Conservation (phyloP, 1,140 invertebrate species). For the Kradibia gibbosae region DNA sequence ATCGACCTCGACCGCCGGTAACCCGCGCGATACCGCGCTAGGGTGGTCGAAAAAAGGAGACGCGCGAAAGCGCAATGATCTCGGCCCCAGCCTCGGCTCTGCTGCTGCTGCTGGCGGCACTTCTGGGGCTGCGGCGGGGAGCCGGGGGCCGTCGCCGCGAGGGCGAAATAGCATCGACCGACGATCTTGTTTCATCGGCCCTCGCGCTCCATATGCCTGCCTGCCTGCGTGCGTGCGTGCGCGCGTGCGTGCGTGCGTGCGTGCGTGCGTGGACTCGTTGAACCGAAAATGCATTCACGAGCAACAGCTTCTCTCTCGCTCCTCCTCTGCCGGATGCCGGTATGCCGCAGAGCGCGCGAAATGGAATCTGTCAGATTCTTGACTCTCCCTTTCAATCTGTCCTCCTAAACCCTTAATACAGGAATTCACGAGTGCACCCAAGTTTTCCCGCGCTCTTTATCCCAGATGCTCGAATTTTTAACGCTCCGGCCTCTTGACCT, state of each 20-base stretch:
- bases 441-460: not conserved
- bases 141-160: not conserved
- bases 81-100: no score
- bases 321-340: not conserved
- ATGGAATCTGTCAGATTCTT: slow-evolving; percentile 51
- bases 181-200: slow-evolving; percentile 36
- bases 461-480: not conserved
- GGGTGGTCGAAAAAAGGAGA: slow-evolving; percentile 15
- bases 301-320: not conserved
- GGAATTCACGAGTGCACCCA: slow-evolving; percentile 24
- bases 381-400: slow-evolving; percentile 46
- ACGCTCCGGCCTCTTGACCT: not conserved
- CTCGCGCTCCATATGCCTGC: not conserved
- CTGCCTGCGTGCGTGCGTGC: no score
- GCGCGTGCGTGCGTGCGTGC: no score
- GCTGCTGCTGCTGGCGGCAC: not conserved
- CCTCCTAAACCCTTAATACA: slow-evolving; percentile 56
- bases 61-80: not conserved
- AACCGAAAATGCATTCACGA: slow-evolving; percentile 4
- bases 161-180: slow-evolving; percentile 49
- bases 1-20: not conserved
- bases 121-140: not conserved
- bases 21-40: not conserved
- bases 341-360: slow-evolving; percentile 40
- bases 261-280: not conserved